Conservation (phyloP, 2,113 vertebrate genomes). For the Egretta garzetta region DNA sequence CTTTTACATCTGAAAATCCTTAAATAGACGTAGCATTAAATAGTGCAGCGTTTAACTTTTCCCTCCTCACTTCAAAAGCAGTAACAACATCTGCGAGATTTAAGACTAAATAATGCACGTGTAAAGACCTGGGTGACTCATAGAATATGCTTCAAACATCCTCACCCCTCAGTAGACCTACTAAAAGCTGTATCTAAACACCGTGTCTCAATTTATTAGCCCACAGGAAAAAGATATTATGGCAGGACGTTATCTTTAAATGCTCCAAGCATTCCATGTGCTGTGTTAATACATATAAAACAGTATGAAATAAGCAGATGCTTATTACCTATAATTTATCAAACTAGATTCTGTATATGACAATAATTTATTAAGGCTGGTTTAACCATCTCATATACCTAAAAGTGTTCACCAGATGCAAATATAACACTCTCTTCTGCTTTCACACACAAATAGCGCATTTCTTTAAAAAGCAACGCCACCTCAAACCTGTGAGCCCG, state of each 20-base stretch:
- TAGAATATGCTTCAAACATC: conserved; percentile 5
- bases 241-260: background rate
- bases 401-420: background rate
- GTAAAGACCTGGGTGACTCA: background rate
- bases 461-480: background rate
- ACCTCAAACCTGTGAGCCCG: background rate
- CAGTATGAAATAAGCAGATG: background rate
- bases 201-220: background rate
- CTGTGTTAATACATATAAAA: background rate
- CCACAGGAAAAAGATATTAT: background rate
- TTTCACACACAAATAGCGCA: background rate
- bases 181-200: background rate
- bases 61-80: background rate
- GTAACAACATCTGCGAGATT: background rate
- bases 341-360: background rate
- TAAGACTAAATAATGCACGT: conserved; percentile 1
- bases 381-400: background rate
- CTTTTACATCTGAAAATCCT: conserved; percentile 37
- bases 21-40: conserved; percentile 14
- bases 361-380: background rate
- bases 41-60: background rate
- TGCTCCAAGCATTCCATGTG: background rate
- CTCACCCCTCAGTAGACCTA: background rate
- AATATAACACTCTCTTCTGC: background rate
- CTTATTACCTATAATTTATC: background rate